Conservation (phyloP, 2,113 vertebrate genomes). For the Leptobrachium ailaonicum region DNA sequence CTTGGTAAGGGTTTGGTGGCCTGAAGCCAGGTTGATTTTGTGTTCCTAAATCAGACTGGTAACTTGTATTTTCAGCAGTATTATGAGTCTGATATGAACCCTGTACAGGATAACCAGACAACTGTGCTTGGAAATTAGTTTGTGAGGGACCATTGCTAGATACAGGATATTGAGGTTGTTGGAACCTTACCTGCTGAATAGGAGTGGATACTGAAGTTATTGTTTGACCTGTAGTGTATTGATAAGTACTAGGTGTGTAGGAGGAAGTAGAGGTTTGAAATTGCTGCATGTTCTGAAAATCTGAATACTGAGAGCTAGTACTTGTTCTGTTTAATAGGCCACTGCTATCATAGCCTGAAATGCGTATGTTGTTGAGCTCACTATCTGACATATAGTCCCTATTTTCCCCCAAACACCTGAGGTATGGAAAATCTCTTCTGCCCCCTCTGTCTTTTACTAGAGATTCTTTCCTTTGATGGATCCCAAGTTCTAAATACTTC, state of each 20-base stretch:
- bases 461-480: conserved; percentile 93
- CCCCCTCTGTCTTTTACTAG: conserved; percentile 84
- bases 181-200: conserved; percentile 84
- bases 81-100: conserved; percentile 73
- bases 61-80: conserved; percentile 76
- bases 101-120: conserved; percentile 75
- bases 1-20: conserved; percentile 76
- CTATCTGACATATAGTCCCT: conserved; percentile 95
- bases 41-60: conserved; percentile 77
- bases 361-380: conserved; percentile 88
- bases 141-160: conserved; percentile 79
- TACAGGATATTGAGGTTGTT: conserved; percentile 78
- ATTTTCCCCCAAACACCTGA: conserved; percentile 84
- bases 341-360: conserved; percentile 75
- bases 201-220: conserved; percentile 66
- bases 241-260: conserved; percentile 72
- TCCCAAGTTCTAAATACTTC: conserved; percentile 92
- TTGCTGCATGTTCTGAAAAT: conserved; percentile 73
- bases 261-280: conserved; percentile 70
- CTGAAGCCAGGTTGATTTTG: conserved; percentile 79
- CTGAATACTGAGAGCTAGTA: conserved; percentile 79
- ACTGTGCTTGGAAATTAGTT: conserved; percentile 78
- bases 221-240: conserved; percentile 74
- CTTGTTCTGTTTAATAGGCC: conserved; percentile 72
- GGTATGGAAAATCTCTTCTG: conserved; percentile 81